These are phyloP conservation scores for Xyrichtys novacula DNA, from an alignment of 2,797 vertebrate species.

Conservation along the genomic window DNA sequence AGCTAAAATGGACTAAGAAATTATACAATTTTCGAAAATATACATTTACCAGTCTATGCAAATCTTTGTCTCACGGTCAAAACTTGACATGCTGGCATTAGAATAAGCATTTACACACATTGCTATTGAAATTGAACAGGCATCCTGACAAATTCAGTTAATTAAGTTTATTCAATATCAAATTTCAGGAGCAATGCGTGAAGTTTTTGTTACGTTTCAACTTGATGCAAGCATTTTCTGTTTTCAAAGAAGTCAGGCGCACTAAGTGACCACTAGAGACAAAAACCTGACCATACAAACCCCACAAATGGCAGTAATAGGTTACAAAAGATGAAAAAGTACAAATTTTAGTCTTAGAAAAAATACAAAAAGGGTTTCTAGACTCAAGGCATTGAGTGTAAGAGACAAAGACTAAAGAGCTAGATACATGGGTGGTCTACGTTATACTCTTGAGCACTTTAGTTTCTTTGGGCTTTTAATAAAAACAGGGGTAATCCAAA, in stretches of 20 bases:
- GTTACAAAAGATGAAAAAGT: slow-evolving; percentile 53
- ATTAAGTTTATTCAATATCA: slow-evolving; percentile 12
- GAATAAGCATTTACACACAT: slow-evolving; percentile 43
- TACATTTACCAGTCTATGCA: slow-evolving; percentile 82
- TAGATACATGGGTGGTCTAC: slow-evolving; percentile 61
- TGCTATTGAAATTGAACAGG: slow-evolving; percentile 45
- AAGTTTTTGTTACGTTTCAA: slow-evolving; percentile 27
- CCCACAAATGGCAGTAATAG: slow-evolving; percentile 47
- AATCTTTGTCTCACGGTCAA: slow-evolving; percentile 60
- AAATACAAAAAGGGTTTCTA: slow-evolving; percentile 57
- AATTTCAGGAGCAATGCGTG: slow-evolving; percentile 37
- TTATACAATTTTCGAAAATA: slow-evolving; percentile 87
- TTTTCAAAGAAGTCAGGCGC: slow-evolving; percentile 15
- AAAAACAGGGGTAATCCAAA: slow-evolving; percentile 46
- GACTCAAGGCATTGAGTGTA: slow-evolving; percentile 50
- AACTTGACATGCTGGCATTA: slow-evolving; percentile 50
- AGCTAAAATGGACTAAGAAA: slow-evolving; percentile 78
- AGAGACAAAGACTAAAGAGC: slow-evolving; percentile 59
- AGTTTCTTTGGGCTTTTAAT: slow-evolving; percentile 68
- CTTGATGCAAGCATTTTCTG: slow-evolving; percentile 33
- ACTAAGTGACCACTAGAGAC: slow-evolving; percentile 33
- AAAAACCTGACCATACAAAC: slow-evolving; percentile 36
- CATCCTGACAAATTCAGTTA: slow-evolving; percentile 27
- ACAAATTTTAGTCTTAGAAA: slow-evolving; percentile 51
- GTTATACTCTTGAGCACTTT: slow-evolving; percentile 49